Evolutionary conservation across 2,888 invertebrate genomes (phyloP), one percentile per base, ranked within the genome.

Genomic region (Eupeodes luniger): DNA sequence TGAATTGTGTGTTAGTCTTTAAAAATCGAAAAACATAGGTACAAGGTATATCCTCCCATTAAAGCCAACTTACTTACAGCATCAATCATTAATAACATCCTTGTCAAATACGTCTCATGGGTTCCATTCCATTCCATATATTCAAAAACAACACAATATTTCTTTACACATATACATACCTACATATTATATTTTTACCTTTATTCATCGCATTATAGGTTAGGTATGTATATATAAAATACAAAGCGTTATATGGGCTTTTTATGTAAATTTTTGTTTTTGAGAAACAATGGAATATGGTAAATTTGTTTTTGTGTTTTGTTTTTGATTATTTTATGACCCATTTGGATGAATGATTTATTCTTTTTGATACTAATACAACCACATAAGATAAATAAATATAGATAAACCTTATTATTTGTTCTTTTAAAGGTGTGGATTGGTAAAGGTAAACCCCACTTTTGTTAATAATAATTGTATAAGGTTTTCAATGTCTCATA

Each of bases 271-370:
- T 70, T 70, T 70, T 57, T 27, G 27, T 27, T 70, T 19, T 57
- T 44, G 19, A 27, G 27, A 57, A 57, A 70, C 57, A 70, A 70
- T 70, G 57, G 44, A 44, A 70, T 70, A 51, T 66, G 12, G 19
- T 14, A 49, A 49, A 6, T 34, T 40, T 44, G 51, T 55, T 55
- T 34, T 61, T 36, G 61, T 61, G 9, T 40, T 61, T 40, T 40
- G 14, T 55, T 69, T 36, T 53, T 27, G 53, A 36, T 27, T 69
- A 16, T 53, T 53, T 70, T 57, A 70, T 70, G 44, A 57, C 57
- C 70, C 70, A 70, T 70, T 70, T 57, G 57, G 27, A 70, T 57
- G 19, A 70, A 70, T 44, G 27, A 70, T 70, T 70, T 57, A 70
- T 70, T 55, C 19, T 55, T 16, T 69, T 40, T 40, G 40, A 7